Percentiles rank a stretch among this genome's conserved stretches.
phyloP scores from a whole-genome alignment of 2,888 invertebrate species.

The Noctua pronuba region DNA sequence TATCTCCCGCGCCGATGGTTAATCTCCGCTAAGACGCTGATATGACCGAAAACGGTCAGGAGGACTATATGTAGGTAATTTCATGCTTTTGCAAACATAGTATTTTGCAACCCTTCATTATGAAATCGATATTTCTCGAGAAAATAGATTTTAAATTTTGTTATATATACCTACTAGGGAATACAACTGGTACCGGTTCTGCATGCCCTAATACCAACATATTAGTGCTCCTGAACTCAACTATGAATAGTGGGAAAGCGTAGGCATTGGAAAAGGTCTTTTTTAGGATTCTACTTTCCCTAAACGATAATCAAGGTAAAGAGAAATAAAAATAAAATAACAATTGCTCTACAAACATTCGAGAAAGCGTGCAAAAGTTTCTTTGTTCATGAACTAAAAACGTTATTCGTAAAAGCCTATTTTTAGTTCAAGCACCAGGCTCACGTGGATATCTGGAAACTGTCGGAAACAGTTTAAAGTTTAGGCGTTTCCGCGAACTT shows the following conservation, averaged over 20 bases:
- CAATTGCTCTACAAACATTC: too few species aligned
- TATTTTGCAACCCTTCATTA: not conserved
- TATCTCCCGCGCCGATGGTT: too few species aligned
- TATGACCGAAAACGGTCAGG: too few species aligned
- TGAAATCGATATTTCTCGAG: not conserved
- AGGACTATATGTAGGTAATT: too few species aligned
- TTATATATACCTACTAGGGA: too few species aligned
- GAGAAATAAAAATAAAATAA: not conserved
- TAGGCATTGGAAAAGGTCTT: not conserved
- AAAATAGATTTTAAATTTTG: too few species aligned
- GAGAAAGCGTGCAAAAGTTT: not conserved
- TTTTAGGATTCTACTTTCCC: not conserved
- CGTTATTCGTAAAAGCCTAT: not conserved
- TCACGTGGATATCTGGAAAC: constrained; percentile 41
- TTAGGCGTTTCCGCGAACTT: constrained; percentile 43
- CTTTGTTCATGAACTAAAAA: not conserved
- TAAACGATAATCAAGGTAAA: not conserved
- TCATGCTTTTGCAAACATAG: not conserved
- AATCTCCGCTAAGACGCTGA: too few species aligned
- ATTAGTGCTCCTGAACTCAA: not conserved
- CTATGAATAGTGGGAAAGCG: not conserved
- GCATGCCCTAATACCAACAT: not conserved
- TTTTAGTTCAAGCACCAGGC: constrained; percentile 9
- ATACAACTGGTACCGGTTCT: too few species aligned
- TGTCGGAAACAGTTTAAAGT: constrained; percentile 52